Evolutionary conservation across 2,113 vertebrate genomes (phyloP), one percentile per base, ranked within the genome.

Genomic region (Cebidichthys violaceus): DNA sequence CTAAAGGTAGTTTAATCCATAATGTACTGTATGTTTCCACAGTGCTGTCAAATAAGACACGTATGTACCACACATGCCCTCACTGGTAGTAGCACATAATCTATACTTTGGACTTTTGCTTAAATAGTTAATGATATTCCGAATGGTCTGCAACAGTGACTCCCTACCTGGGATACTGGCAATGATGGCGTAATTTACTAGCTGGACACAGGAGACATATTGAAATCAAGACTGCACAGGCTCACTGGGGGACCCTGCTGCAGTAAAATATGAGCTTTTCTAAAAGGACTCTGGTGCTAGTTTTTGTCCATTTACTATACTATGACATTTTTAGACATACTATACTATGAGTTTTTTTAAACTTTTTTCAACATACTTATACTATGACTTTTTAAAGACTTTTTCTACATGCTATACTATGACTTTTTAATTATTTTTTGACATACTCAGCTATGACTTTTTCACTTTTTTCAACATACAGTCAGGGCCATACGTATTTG

Each of bases 1-100:
- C 54, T 17, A 45, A 77, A 79, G 77, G 79, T 65, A 69, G 1
- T 18, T 62, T 27, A 1, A 83, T 62, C 61, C 37, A 22, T 41
- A 47, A 75, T 57, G 39, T 37, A 14, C 47, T 62, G 31, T 27
- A 70, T 65, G 47, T 70, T 54, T 61, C 43, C 69, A 57, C 47
- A 24, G 45, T 4, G 59, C 52, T 8, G 39, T 37, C 18, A 79
- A 64, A 70, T 61, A 10, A 66, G 7, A 54, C 39, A 27, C 6
- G 31, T 15, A 10, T 15, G 22, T 47, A 20, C 10, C 27, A 65
- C 55, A 60, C 50, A 59, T 10, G 10, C 9, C 29, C 13, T 14
- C 43, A 75, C 10, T 15, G 14, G 4, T 14, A 18, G 5, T 65
- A 54, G 24, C 14, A 59, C 8, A 54, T 57, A 18, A 60, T 62